phyloP scores from a whole-genome alignment of 1,140 invertebrate genomes.

The Ctenoplectra terminalis region DNA sequence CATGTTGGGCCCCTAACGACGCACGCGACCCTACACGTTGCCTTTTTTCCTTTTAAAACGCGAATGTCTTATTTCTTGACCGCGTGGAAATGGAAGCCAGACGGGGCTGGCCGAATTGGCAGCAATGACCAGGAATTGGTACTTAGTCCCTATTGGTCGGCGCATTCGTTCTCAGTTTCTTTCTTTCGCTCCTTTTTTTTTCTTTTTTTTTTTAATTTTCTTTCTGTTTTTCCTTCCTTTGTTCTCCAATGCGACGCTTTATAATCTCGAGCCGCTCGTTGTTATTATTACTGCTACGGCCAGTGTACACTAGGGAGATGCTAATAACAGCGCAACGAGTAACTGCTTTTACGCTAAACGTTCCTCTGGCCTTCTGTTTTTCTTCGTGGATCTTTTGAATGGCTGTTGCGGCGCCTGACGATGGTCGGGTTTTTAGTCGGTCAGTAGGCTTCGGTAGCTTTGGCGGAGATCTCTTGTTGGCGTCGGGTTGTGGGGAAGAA shows the following conservation, averaged over 20 bases:
- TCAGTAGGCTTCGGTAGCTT: background rate
- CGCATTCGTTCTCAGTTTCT: background rate
- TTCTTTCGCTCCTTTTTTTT: background rate
- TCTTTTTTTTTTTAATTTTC: too few species aligned
- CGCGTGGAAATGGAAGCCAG: slow-evolving; percentile 23
- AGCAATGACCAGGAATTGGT: slow-evolving; percentile 26
- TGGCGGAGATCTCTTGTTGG: too few species aligned
- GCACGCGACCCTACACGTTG: slow-evolving; percentile 45
- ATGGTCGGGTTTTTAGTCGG: background rate
- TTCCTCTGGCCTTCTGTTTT: background rate
- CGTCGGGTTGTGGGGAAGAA: too few species aligned
- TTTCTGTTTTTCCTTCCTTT: too few species aligned
- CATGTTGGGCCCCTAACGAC: slow-evolving; percentile 40
- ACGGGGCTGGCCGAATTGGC: slow-evolving; percentile 30
- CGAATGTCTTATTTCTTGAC: slow-evolving; percentile 21
- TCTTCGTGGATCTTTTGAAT: background rate
- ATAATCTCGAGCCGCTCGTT: slow-evolving; percentile 10
- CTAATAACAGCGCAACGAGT: slow-evolving; percentile 1
- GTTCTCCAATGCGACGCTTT: background rate
- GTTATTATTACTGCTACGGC: background rate
- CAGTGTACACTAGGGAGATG: slow-evolving; percentile 11
- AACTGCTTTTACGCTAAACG: slow-evolving; percentile 1
- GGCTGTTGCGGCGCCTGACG: background rate
- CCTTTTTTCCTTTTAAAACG: background rate
- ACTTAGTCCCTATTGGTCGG: slow-evolving; percentile 30